Base-by-base conservation (phyloP, 2,888 invertebrate genomes). In the Sthenelais limicola region DNA sequence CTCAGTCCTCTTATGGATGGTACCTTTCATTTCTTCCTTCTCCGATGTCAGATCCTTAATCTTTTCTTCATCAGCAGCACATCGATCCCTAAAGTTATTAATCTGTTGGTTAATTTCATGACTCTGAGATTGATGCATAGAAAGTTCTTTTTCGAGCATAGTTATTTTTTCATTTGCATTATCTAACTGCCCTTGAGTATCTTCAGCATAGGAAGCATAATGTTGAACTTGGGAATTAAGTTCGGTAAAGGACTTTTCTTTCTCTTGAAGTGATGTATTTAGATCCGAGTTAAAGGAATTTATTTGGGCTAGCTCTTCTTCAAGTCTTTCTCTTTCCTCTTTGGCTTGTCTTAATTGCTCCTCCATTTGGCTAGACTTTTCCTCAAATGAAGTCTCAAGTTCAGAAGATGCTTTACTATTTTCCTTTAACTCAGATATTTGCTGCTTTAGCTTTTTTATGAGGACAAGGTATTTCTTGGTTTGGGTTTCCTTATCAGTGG, bases 371-470 rank as follows among this genome's bases (percentile, higher is more conserved):
- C 48, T 2, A 3, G 35, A 28, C 24, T 62, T 35, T 12, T 21
- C 71, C 24, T 48, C 58, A 28, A 62, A 35, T 9, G 47, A 38
- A n/a, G 48, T 26, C n/a, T 71, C 54, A 47, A 56, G 30, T 28
- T 26, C 48, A 9, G 12, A 9, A 21, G 67, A 28, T 1, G 30
- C 21, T 18, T 67, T 47, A 28, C 30, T 70, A 15, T 70, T 21
- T 35, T 73, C 69, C 18, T 69, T 62, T 26, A 33, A 35, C 48
- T 66, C 71, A 32, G 67, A 68, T 38, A 74, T 30, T 28, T 72
- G 67, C 18, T 26, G 38, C 26, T 74, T 74, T 5, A 71, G 51
- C 28, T 68, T 71, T 47, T 74, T 74, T 30, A 74, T 74, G n/a
- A 74, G 62, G 1, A 56, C 74, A 18, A 72, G 21, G 43, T 68